Conservation (phyloP, 1,140 invertebrate species). For the Brachionus calyciflorus region DNA sequence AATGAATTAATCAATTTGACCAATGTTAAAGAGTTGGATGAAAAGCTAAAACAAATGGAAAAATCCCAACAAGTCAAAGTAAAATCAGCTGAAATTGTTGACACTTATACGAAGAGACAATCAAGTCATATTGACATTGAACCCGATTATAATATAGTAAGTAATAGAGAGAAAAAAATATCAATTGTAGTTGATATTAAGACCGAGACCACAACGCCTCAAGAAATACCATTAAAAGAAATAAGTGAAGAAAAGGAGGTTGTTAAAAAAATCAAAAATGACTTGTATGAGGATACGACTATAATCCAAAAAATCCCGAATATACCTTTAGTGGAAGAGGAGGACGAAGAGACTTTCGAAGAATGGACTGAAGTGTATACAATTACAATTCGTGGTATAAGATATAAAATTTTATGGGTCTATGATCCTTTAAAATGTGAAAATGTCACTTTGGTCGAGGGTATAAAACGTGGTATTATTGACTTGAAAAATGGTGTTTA, state of each 20-base stretch:
- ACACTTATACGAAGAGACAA: background rate
- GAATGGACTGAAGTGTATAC: constrained; percentile 46
- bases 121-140: constrained; percentile 5
- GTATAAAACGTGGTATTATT: constrained; percentile 71
- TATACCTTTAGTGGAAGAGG: background rate
- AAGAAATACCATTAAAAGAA: background rate
- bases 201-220: background rate
- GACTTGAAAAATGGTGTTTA: constrained; percentile 70
- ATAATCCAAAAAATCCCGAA: background rate
- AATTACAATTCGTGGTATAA: constrained; percentile 9
- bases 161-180: background rate
- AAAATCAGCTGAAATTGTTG: constrained; percentile 40
- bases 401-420: constrained; percentile 46
- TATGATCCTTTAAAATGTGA: constrained; percentile 47
- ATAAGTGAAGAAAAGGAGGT: background rate
- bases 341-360: constrained; percentile 43
- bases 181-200: background rate
- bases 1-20: background rate
- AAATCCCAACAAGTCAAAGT: constrained; percentile 22
- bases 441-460: constrained; percentile 68
- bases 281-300: background rate
- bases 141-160: background rate
- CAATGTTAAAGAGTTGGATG: background rate
- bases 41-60: background rate
- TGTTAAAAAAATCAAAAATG: background rate